Base-by-base conservation (phyloP, 2,113 vertebrate species). In the Tursiops truncatus region DNA sequence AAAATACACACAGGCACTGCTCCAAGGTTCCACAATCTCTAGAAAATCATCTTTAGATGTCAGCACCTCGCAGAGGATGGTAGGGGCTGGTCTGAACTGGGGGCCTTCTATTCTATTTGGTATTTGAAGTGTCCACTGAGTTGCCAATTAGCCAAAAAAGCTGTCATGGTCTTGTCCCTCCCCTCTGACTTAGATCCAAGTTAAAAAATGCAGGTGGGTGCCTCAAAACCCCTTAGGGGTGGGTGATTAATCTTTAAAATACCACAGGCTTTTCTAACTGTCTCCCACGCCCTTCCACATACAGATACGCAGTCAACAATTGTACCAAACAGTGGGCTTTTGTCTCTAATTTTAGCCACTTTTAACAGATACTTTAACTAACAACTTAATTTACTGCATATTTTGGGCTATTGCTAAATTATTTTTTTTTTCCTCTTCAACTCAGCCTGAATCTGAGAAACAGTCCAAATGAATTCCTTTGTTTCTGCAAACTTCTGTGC, bases 331-430 rank as follows among this genome's bases (percentile, higher is more conserved):
- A 95, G 63, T 56, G 79, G 83, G 62, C 23, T 33, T 93, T 79
- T 96, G 91, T 25, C 44, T 97, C 95, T 91, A 97, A 97, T 98
- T 4, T 18, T 94, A 97, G 70, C 94, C 73, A 50, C 47, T 93
- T 97, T 93, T 81, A 97, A 96, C 93, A 96, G 96, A 89, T 67
- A 80, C 58, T 97, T 97, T 89, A 94, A 97, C 93, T 94, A 96
- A 91, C 95, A 94, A 92, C 84, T 87, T 97, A 82, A 93, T 96
- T 95, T 58, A 95, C 90, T 90, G 96, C 71, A 38, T 82, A 89
- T 95, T 83, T 88, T 60, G 96, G 97, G 97, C 20, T 74, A 83
- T 84, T 62, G 79, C 41, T 94, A 20, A 25, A 47, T 92, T 87
- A 71, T 26, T 90, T 60, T 83, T 31, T 31, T 97, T 53, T 96